Evolutionary conservation across 2,797 vertebrate species (phyloP), one percentile per base, ranked within the genome.

Genomic region (Diglossa cyanea): DNA sequence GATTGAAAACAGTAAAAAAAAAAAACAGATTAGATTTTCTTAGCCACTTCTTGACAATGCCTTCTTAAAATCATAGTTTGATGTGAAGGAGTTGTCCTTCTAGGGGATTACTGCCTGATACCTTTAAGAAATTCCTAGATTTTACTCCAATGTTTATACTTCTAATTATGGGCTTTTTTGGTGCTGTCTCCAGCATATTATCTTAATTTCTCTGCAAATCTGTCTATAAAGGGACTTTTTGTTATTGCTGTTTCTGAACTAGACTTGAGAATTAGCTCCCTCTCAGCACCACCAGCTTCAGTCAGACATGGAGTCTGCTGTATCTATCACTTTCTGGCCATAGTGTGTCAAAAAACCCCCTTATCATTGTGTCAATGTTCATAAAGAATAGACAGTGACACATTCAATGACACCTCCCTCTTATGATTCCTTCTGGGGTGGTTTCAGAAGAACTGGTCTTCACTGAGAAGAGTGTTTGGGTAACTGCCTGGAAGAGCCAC

Each of bases 341-440:
- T 4, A 53, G 4, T 8, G 4, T 25, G 25, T 74, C 12, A 67
- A 23, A 31, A 48, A 90, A 73, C 2, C 0, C 9, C 33, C n/a
- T 9, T 30, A 4, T 24, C 19, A 24, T 12, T 14, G 39, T 58
- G 26, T 63, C 9, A 0, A 7, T 13, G 25, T 37, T 70, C 3
- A 6, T 30, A 57, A 53, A 60, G 35, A 58, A 55, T 18, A 19
- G 20, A 31, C 5, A 16, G 23, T 26, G 62, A 76, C 53, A 70
- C 28, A 28, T 48, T 67, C 0, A 0, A 25, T 9, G 21, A 25
- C 8, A 39, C 28, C 20, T 88, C 8, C 5, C 7, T 70, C 24
- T 42, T 28, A 11, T 6, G 17, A 10, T 63, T 88, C 37, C n/a
- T 86, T 30, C 17, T 17, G 20, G 15, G 9, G 4, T 23, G 10